Evolutionary conservation across 2,888 invertebrate genomes (phyloP).

Genomic region (Cosmia trapezina): DNA sequence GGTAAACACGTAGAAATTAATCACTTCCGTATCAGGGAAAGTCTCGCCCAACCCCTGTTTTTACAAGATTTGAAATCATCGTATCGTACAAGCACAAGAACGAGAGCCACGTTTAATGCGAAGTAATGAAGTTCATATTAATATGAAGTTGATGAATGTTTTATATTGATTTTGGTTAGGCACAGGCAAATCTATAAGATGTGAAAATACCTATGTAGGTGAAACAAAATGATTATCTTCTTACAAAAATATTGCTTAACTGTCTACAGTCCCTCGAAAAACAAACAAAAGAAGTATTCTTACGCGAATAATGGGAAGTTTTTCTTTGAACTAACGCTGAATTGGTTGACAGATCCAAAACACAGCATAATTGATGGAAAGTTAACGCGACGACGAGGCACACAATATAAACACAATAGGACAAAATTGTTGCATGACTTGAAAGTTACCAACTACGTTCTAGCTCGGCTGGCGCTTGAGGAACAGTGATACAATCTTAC

Average conservation of each 20-base stretch:
- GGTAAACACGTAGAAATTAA: conserved; percentile 1
- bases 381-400: conserved; percentile 71
- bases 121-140: neutral
- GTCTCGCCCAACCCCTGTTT: neutral
- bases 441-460: conserved; percentile 71
- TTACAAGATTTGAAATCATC: neutral
- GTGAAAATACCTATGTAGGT: conserved; percentile 5
- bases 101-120: neutral
- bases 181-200: neutral
- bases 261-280: conserved; percentile 60
- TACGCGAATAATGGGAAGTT: conserved; percentile 61
- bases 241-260: conserved; percentile 66
- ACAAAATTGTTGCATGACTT: conserved; percentile 79
- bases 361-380: conserved; percentile 80
- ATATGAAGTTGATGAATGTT: neutral
- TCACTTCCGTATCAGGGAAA: neutral
- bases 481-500: conserved; percentile 51
- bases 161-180: conserved; percentile 4
- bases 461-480: conserved; percentile 54
- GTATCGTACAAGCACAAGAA: neutral
- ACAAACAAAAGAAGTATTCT: conserved; percentile 66
- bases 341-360: conserved; percentile 73
- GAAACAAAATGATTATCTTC: conserved; percentile 34
- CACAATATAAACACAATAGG: conserved; percentile 78
- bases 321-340: conserved; percentile 70